phyloP scores from a whole-genome alignment of 2,888 invertebrate species.

The Petrolisthes cinctipes region DNA sequence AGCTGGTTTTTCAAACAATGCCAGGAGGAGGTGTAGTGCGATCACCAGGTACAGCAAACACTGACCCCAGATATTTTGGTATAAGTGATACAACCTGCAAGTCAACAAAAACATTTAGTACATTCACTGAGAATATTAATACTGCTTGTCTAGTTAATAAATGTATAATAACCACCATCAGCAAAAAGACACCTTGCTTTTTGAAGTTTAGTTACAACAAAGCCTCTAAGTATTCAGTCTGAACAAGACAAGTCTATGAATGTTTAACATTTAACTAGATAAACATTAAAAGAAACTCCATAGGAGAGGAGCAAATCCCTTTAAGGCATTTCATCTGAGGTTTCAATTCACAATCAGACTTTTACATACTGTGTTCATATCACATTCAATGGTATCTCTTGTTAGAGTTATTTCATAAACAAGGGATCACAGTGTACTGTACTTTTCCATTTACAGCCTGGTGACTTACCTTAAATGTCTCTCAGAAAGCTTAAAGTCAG shows the following conservation, averaged over 20 bases:
- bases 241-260: too few relatives aligned
- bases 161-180: neutral
- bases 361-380: too few relatives aligned
- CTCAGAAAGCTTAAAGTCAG: constrained; percentile 56
- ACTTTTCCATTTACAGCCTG: neutral
- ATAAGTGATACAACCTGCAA: constrained; percentile 60
- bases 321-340: too few relatives aligned
- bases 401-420: too few relatives aligned
- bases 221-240: neutral
- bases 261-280: too few relatives aligned
- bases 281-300: neutral
- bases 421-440: neutral
- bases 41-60: constrained; percentile 44
- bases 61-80: constrained; percentile 52
- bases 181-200: neutral
- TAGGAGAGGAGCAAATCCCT: neutral
- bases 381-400: too few relatives aligned
- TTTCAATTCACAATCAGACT: too few relatives aligned
- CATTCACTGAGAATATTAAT: neutral
- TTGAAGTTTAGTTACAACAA: neutral
- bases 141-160: neutral
- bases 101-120: neutral
- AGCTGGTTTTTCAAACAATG: constrained; percentile 64
- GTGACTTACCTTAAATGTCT: constrained; percentile 57
- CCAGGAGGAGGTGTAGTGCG: constrained; percentile 48